Conservation (phyloP, 2,797 vertebrate genomes). For the Jordanella pulchra region DNA sequence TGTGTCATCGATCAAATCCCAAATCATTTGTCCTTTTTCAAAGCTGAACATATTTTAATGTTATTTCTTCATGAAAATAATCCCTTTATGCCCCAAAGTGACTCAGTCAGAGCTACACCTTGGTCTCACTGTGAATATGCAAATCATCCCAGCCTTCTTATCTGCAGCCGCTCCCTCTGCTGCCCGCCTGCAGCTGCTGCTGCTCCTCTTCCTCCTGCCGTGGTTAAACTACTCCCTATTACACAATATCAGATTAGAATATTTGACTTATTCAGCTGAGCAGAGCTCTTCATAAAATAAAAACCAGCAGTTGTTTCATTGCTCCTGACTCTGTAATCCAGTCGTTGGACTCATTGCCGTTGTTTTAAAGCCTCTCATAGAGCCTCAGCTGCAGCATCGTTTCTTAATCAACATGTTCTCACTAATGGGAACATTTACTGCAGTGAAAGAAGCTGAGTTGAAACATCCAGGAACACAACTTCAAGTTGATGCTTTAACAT, state of each 20-base stretch:
- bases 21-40: neutral
- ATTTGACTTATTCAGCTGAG: neutral
- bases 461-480: neutral
- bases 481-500: too few relatives aligned
- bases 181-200: conserved; percentile 5
- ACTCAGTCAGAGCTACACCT: conserved; percentile 12
- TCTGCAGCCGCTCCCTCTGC: conserved; percentile 5
- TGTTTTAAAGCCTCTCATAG: neutral
- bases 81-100: conserved; percentile 12
- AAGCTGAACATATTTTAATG: conserved; percentile 1
- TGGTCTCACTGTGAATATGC: conserved; percentile 20
- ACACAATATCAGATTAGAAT: neutral
- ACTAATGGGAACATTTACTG: neutral
- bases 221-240: neutral
- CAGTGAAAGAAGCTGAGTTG: neutral
- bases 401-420: neutral
- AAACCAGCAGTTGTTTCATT: neutral
- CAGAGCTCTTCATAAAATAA: neutral
- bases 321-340: neutral
- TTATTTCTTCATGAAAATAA: conserved; percentile 4
- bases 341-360: neutral
- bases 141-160: conserved; percentile 18
- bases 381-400: neutral
- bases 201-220: neutral
- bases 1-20: conserved; percentile 6